Evolutionary conservation across 1,140 invertebrate species (phyloP).

Genomic region (Leptoteleia sp.): DNA sequence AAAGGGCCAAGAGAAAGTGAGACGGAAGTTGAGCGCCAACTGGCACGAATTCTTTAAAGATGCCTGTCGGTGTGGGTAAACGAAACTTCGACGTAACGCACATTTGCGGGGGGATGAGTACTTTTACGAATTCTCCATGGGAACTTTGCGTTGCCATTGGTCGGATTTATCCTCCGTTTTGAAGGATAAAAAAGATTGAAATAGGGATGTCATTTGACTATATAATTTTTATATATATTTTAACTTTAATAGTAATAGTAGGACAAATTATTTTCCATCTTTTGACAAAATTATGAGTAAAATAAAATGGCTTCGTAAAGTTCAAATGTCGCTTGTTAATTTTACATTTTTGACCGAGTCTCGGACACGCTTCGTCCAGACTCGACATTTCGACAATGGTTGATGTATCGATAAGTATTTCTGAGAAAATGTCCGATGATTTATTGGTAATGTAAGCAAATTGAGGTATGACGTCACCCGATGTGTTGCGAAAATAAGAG

Average conservation of each 20-base stretch:
- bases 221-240: too few relatives aligned
- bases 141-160: background rate
- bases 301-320: too few relatives aligned
- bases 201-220: too few relatives aligned
- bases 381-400: too few relatives aligned
- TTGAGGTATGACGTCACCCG: background rate
- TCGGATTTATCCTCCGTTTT: too few relatives aligned
- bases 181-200: too few relatives aligned
- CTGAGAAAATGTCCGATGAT: background rate
- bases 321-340: too few relatives aligned
- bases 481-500: background rate
- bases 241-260: too few relatives aligned
- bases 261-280: too few relatives aligned
- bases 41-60: constrained; percentile 8
- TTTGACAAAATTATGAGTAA: too few relatives aligned
- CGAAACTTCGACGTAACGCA: background rate
- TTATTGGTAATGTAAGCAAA: background rate
- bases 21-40: background rate
- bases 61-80: constrained; percentile 3
- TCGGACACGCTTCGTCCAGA: too few relatives aligned
- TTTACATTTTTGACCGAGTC: background rate
- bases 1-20: background rate
- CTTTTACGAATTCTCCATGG: background rate
- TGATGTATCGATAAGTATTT: background rate
- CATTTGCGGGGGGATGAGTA: background rate